Conservation (phyloP, 2,113 vertebrate genomes). For the Cebus imitator region DNA sequence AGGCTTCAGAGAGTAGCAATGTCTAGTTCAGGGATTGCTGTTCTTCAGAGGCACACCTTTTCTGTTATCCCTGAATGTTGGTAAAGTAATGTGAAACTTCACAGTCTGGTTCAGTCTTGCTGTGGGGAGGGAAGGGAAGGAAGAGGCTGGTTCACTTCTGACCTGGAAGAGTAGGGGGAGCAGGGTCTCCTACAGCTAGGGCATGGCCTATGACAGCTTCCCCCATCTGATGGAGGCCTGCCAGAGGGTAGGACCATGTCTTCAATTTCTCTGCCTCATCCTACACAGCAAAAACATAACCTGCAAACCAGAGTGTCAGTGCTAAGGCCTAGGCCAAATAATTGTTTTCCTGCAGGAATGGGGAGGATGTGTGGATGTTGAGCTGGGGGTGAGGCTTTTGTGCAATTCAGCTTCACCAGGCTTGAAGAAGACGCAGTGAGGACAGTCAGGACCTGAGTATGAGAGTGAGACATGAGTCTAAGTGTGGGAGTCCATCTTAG, state of each 20-base stretch:
- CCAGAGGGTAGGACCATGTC: neutral
- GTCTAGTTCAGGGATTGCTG: neutral
- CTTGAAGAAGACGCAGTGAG: neutral
- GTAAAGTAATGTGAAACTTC: slow-evolving; percentile 16
- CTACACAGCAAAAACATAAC: neutral
- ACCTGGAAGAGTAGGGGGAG: neutral
- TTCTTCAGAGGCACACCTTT: neutral
- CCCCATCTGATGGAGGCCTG: neutral
- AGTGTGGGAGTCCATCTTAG: neutral
- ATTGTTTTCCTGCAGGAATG: neutral
- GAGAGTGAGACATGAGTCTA: neutral
- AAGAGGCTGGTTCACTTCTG: neutral
- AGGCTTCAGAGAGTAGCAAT: neutral
- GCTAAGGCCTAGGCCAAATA: neutral
- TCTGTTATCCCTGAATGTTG: neutral
- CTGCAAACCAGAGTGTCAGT: neutral
- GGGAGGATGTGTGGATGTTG: neutral
- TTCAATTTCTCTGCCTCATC: slow-evolving; percentile 1
- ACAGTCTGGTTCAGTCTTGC: neutral
- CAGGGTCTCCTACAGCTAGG: neutral
- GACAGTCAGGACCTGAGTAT: neutral
- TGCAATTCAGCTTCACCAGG: neutral
- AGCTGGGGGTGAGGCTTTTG: neutral
- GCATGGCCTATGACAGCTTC: neutral
- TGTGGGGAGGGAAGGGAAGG: neutral